phyloP scores from a whole-genome alignment of 2,888 invertebrate genomes.

The Mythimna impura region DNA sequence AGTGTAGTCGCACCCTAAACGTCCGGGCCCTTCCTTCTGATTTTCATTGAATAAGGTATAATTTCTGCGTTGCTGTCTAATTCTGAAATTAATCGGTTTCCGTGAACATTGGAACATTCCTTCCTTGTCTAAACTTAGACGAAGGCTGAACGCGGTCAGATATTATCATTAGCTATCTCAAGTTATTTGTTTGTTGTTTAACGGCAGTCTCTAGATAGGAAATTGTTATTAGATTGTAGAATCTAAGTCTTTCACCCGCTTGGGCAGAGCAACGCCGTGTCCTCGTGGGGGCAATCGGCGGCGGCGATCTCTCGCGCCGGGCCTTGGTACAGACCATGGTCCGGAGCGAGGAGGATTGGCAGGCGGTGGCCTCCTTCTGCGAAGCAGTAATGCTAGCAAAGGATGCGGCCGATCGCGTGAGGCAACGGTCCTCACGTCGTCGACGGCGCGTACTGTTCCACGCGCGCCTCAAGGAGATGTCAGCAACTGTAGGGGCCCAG shows the following conservation, averaged over 20 bases:
- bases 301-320: too few relatives aligned
- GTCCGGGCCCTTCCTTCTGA: constrained; percentile 31
- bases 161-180: constrained; percentile 43
- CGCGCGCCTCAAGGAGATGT: too few relatives aligned
- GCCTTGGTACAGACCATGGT: too few relatives aligned
- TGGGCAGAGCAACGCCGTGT: too few relatives aligned
- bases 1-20: constrained; percentile 25
- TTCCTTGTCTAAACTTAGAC: constrained; percentile 56
- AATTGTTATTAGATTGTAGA: background rate
- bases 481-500: too few relatives aligned
- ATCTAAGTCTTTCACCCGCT: background rate
- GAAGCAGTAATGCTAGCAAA: too few relatives aligned
- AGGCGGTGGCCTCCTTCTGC: too few relatives aligned
- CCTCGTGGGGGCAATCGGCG: too few relatives aligned
- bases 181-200: constrained; percentile 39
- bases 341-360: too few relatives aligned
- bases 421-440: too few relatives aligned
- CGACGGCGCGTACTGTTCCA: too few relatives aligned
- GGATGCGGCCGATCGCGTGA: too few relatives aligned
- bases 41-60: constrained; percentile 67
- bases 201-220: background rate
- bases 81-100: constrained; percentile 77
- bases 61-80: constrained; percentile 72
- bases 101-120: constrained; percentile 56
- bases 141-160: constrained; percentile 33